A percentile compares a stretch with the other conserved stretches of the same genome.
These are phyloP conservation scores for Semaprochilodus insignis DNA, from an alignment of 2,797 vertebrate genomes.

Conservation along the genomic window DNA sequence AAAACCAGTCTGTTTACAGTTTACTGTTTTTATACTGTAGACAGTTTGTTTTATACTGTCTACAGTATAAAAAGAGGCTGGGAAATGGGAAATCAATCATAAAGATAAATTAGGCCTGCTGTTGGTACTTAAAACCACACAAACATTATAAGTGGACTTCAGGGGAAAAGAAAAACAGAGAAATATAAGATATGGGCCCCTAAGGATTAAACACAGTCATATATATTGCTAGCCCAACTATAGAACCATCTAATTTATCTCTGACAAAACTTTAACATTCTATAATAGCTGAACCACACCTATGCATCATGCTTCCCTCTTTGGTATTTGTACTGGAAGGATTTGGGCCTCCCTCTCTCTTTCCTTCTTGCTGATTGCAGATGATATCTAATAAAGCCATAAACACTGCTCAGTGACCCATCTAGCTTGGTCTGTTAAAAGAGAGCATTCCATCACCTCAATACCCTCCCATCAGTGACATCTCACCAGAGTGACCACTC, in stretches of 20 bases:
- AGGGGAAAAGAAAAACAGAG: too few species aligned
- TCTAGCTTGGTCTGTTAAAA: constrained; percentile 30
- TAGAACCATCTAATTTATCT: not conserved
- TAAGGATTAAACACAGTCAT: too few species aligned
- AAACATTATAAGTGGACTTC: too few species aligned
- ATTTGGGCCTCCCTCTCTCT: constrained; percentile 16
- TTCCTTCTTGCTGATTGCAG: constrained; percentile 24
- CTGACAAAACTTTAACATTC: not conserved
- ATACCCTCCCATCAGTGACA: constrained; percentile 47
- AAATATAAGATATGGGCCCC: too few species aligned
- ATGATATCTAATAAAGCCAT: constrained; percentile 40
- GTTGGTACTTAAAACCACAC: too few species aligned
- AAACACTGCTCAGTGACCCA: constrained; percentile 44
- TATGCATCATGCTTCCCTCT: not conserved
- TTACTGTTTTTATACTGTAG: too few species aligned
- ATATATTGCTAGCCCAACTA: not conserved
- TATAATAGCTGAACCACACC: constrained; percentile 3
- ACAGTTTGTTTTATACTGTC: not conserved
- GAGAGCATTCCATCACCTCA: constrained; percentile 45
- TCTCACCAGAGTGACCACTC: constrained; percentile 55
- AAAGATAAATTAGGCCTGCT: too few species aligned
- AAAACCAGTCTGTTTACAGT: not conserved
- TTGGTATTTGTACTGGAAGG: constrained; percentile 4
- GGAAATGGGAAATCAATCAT: too few species aligned
- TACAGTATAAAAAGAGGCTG: too few species aligned